Evolutionary conservation across 2,113 vertebrate genomes (phyloP), one percentile per base, ranked within the genome.

Genomic region (Salminus brasiliensis): DNA sequence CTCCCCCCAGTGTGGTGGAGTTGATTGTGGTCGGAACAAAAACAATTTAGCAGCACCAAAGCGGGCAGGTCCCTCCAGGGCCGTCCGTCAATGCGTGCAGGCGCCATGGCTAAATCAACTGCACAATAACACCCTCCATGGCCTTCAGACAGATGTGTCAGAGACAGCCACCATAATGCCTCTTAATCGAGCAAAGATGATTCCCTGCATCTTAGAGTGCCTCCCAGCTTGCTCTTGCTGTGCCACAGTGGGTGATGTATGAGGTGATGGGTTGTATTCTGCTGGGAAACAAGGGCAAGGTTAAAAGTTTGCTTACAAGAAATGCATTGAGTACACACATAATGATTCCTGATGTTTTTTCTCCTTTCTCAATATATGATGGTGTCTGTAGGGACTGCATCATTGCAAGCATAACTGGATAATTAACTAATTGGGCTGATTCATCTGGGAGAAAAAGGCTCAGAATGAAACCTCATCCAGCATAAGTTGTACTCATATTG

Each of bases 371-470:
- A 32, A 79, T 83, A 71, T 65, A 75, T 69, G 4, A 74, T 63
- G 63, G 3, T 8, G 34, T 71, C 65, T 70, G 39, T 27, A 79
- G 34, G 36, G 66, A 36, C 59, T 55, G 63, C 71, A 65, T 70
- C 9, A 68, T 15, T 52, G 68, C n/a, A 34, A 71, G 80, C 36
- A 59, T 43, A 57, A 65, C 39, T 25, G 45, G 21, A 47, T 60
- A 70, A 70, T 79, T 75, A 83, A 79, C 65, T 69, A 74, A 60
- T 55, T 39, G 63, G 55, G 32, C 16, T 10, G 67, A 81, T 69
- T 45, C 52, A 70, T 47, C 5, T 52, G 41, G 63, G 30, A 66
- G 29, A 60, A 69, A 69, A 15, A 69, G 34, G 65, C 30, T 43
- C 23, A 15, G 52, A 67, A 3, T 36, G 32, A 62, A n/a, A n/a